Evolutionary conservation across 2,113 vertebrate species (phyloP).

Genomic region (Notarius lentiginosus): DNA sequence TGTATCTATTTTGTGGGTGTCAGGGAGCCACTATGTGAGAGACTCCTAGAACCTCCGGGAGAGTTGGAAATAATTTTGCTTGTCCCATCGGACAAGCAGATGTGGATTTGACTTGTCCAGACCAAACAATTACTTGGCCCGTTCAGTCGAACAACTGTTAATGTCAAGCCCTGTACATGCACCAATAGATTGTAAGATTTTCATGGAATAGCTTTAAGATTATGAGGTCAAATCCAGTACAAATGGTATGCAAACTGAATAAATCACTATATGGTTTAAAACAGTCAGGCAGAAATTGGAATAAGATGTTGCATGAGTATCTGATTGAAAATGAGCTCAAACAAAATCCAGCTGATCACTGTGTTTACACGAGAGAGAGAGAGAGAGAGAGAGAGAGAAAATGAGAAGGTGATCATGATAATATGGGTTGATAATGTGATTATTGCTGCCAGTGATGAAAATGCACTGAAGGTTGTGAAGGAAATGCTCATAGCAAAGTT

Average conservation of each 20-base stretch:
- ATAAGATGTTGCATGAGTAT: constrained; percentile 33
- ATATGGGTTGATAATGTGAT: constrained; percentile 23
- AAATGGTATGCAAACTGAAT: background rate
- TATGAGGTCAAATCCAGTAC: no score
- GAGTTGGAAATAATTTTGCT: no score
- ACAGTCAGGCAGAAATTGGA: constrained; percentile 46
- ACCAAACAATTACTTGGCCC: no score
- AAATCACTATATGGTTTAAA: constrained; percentile 35
- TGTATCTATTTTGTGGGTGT: no score
- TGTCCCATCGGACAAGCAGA: no score
- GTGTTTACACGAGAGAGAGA: background rate
- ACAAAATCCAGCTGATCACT: constrained; percentile 28
- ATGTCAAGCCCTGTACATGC: no score
- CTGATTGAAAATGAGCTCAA: constrained; percentile 20
- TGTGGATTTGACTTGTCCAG: no score
- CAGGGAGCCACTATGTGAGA: no score
- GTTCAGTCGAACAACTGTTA: no score
- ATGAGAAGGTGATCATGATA: constrained; percentile 42
- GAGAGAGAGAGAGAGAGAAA: background rate
- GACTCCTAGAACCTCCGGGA: no score
- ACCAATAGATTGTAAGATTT: no score
- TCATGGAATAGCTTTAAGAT: no score
- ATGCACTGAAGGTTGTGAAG: constrained; percentile 20
- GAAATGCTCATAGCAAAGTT: background rate
- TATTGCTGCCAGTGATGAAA: constrained; percentile 31